A percentile compares a stretch with the other conserved stretches of the same genome.
Evolutionary conservation across 2,797 vertebrate species (phyloP).

Genomic region (Tenualosa thibaudeaui): DNA sequence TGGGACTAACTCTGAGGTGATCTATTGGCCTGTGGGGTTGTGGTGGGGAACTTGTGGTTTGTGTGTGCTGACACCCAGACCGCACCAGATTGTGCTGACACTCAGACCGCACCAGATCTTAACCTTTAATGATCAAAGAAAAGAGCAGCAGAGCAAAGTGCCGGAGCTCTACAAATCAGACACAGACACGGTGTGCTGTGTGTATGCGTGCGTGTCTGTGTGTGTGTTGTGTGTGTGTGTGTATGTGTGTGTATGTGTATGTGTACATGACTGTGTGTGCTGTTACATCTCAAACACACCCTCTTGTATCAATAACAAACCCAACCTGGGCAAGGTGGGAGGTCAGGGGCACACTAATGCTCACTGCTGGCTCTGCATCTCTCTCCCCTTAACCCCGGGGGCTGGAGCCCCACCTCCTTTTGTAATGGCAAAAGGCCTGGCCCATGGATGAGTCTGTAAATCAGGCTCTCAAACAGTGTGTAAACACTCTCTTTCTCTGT

Average conservation of each 20-base stretch:
- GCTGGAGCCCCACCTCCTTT: not conserved
- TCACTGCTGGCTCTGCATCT: not conserved
- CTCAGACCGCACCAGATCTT: conserved; percentile 1
- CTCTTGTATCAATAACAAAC: conserved; percentile 27
- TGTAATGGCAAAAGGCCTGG: not conserved
- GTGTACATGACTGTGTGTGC: not conserved
- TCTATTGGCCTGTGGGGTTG: conserved; percentile 1
- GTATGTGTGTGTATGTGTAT: not conserved
- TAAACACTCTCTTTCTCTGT: not conserved
- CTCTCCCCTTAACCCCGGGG: not conserved
- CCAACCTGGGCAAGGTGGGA: conserved; percentile 19
- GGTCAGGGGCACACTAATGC: conserved; percentile 14
- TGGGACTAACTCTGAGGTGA: not conserved
- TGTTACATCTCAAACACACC: conserved; percentile 4
- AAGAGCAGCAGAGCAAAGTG: not conserved
- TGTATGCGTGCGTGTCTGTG: not conserved
- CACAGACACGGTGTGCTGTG: not conserved
- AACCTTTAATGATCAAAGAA: conserved; percentile 9
- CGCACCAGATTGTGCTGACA: not conserved
- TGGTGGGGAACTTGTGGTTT: conserved; percentile 1
- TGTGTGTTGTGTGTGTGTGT: not conserved
- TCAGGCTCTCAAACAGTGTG: not conserved
- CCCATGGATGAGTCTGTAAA: not conserved
- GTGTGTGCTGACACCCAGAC: not conserved
- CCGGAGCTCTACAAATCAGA: not conserved